Conservation (phyloP, 2,113 vertebrate species). For the Aythya baeri region DNA sequence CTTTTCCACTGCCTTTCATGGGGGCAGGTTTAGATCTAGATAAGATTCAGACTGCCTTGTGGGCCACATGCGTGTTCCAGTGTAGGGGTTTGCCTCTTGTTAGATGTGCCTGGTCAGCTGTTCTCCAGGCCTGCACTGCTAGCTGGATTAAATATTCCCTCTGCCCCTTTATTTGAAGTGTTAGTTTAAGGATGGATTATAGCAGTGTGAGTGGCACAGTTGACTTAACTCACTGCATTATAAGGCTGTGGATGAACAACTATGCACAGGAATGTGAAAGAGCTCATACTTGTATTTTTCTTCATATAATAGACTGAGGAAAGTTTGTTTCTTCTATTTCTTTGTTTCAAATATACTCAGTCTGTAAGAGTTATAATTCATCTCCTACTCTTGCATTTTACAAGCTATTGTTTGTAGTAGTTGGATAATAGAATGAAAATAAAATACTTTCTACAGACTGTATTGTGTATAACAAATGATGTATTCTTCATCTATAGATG, state of each 20-base stretch:
- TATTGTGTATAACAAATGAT: background rate
- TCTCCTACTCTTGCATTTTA: background rate
- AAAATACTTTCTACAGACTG: background rate
- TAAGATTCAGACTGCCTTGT: background rate
- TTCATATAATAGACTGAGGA: background rate
- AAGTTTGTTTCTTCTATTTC: background rate
- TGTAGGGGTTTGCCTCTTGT: accelerated
- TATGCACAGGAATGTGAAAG: background rate
- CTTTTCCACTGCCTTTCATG: background rate
- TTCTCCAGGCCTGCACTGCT: background rate
- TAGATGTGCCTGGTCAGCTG: background rate
- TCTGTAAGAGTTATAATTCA: background rate
- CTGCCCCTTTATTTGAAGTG: background rate
- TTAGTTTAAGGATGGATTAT: background rate
- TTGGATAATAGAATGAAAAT: background rate
- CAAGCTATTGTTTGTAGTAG: background rate
- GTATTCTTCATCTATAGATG: background rate
- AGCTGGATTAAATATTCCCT: background rate
- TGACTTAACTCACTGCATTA: background rate
- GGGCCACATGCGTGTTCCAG: background rate
- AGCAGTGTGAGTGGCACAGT: background rate
- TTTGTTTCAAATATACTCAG: background rate
- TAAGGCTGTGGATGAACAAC: background rate
- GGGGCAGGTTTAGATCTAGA: background rate
- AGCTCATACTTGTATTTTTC: background rate